Evolutionary conservation across 2,113 vertebrate genomes (phyloP), one percentile per base, ranked within the genome.

Genomic region (Leiothrix lutea): DNA sequence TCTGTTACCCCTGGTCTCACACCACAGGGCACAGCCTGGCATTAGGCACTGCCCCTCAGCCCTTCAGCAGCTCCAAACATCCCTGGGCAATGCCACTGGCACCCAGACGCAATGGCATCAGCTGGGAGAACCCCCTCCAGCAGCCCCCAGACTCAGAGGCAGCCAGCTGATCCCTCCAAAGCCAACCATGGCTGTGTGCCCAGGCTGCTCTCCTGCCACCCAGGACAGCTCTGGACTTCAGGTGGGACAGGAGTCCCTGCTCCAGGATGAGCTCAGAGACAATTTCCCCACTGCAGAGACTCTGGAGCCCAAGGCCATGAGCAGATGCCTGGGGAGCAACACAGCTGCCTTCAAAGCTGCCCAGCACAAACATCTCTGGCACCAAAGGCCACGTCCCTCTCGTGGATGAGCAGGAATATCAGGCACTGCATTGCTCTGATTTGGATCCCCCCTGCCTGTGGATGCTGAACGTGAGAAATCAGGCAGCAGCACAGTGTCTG

Each of bases 391-490:
- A 8, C 0, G 8, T 21, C 69, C n/a, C 45, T 80, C 75, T 72
- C 1, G 0, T 2, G 5, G 36, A 73, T 29, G 42, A 35, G 40
- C 0, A 53, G 56, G 56, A 48, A 47, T 51, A 31, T 23, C 38
- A 44, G 61, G 45, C 35, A 35, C 9, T 81, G 57, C 48, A 67
- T 18, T 66, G 22, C n/a, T 67, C 70, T 5, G 1, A 6, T 4
- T 11, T 19, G 23, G 18, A 73, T 17, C 50, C 24, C 17, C 35
- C 35, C 11, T 13, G 12, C 44, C 44, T 45, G 44, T 45, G 44
- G 44, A 45, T 45, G 44, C 44, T 45, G 44, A 45, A 45, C 20
- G 19, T 5, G 8, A 45, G 44, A 45, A 45, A 45, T 45, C 44
- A 45, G 44, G 44, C 44, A 45, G 44, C 44, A 45, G 44, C 44